phyloP scores from a whole-genome alignment of 1,140 invertebrate species.

The Lasioglossum baleicum region DNA sequence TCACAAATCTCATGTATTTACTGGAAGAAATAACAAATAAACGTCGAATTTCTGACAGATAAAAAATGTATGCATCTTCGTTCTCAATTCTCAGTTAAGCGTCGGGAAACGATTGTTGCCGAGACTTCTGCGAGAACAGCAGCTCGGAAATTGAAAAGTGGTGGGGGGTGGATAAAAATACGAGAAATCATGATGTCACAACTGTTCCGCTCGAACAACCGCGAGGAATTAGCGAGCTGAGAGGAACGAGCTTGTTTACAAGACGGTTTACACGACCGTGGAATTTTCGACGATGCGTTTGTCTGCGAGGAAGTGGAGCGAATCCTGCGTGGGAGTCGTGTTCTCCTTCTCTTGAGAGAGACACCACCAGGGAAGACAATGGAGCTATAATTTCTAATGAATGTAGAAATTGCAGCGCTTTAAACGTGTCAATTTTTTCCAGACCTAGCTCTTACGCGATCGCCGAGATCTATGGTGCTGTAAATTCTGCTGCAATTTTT shows the following conservation, averaged over 20 bases:
- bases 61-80: too few species aligned
- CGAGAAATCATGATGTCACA: constrained; percentile 9
- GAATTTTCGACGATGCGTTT: constrained; percentile 27
- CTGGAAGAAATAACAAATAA: too few species aligned
- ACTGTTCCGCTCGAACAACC: background rate
- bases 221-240: constrained; percentile 38
- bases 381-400: background rate
- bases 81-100: constrained; percentile 40
- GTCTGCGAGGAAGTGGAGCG: background rate
- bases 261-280: constrained; percentile 23
- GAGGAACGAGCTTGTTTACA: constrained; percentile 36
- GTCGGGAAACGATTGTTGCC: constrained; percentile 10
- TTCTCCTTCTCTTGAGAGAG: background rate
- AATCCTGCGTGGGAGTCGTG: constrained; percentile 7
- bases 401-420: too few species aligned
- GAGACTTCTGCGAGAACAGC: background rate
- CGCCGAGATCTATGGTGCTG: too few species aligned
- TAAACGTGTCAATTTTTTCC: too few species aligned
- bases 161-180: background rate
- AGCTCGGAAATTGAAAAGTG: background rate
- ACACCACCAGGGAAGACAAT: background rate
- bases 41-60: too few species aligned
- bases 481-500: too few species aligned
- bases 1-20: too few species aligned
- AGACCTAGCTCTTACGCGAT: too few species aligned